Percentiles rank a stretch among this genome's conserved stretches.
Conservation (phyloP, 1,140 invertebrate genomes). For the Eupristina koningsbergeri region DNA sequence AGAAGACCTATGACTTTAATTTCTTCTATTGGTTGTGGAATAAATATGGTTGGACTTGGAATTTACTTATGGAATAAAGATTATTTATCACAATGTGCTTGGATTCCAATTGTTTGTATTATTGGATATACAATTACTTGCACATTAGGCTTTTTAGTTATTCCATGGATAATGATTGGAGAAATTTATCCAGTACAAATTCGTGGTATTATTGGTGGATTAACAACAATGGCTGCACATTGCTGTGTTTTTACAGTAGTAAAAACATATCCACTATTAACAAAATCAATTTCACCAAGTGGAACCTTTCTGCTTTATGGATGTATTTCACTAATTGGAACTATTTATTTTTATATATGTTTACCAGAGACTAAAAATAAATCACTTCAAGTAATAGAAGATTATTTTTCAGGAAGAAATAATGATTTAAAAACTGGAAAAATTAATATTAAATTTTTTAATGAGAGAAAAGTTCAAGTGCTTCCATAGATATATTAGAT, state of each 20-base stretch:
- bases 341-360: conserved; percentile 76
- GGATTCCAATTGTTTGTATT: conserved; percentile 78
- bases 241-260: conserved; percentile 79
- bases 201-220: conserved; percentile 78
- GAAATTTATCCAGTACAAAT: conserved; percentile 80
- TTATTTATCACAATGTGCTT: conserved; percentile 55
- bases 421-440: conserved; percentile 65
- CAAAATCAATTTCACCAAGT: conserved; percentile 72
- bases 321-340: conserved; percentile 76
- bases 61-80: conserved; percentile 76
- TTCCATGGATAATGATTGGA: conserved; percentile 84
- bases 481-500: conserved; percentile 55
- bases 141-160: conserved; percentile 80
- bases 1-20: conserved; percentile 80
- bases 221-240: conserved; percentile 80
- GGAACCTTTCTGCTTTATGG: conserved; percentile 80
- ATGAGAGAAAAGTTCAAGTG: conserved; percentile 63
- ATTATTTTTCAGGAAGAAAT: conserved; percentile 77
- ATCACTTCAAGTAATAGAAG: conserved; percentile 84
- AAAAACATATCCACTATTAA: conserved; percentile 78
- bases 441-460: conserved; percentile 57
- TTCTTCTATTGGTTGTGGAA: conserved; percentile 78
- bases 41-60: conserved; percentile 78
- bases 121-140: conserved; percentile 78
- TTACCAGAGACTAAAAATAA: conserved; percentile 88